Percentiles rank a stretch among this genome's conserved stretches.
These are phyloP conservation scores for Drosophila orosa DNA, from an alignment of 1,140 invertebrate species.

Conservation along the genomic window DNA sequence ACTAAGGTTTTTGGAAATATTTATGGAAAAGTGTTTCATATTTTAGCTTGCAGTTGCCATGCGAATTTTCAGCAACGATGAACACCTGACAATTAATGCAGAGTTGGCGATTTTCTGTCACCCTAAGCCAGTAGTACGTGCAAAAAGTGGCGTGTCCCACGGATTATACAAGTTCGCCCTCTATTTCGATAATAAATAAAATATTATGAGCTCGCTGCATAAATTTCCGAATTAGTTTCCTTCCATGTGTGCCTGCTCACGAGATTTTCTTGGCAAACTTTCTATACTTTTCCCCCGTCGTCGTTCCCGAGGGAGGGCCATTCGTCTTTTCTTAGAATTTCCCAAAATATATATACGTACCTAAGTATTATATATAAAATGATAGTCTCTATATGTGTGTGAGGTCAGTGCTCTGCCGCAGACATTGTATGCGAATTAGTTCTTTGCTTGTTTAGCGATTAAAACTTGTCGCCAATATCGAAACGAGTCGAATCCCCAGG, in stretches of 20 bases:
- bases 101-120: constrained; percentile 22
- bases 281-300: neutral
- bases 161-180: constrained; percentile 35
- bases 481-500: constrained; percentile 5
- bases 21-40: neutral
- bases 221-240: constrained; percentile 47
- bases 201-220: constrained; percentile 29
- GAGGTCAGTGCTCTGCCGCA: constrained; percentile 60
- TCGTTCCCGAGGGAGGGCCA: constrained; percentile 22
- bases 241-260: constrained; percentile 45
- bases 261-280: constrained; percentile 67
- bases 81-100: constrained; percentile 30
- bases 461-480: constrained; percentile 24
- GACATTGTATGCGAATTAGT: constrained; percentile 9
- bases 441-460: constrained; percentile 27
- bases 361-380: constrained; percentile 3
- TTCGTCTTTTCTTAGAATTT: constrained; percentile 48
- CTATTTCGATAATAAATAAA: constrained; percentile 33
- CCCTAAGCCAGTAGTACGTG: constrained; percentile 21
- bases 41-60: constrained; percentile 21
- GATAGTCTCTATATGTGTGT: constrained; percentile 40
- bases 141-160: constrained; percentile 20
- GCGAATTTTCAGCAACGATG: constrained; percentile 12
- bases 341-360: constrained; percentile 7
- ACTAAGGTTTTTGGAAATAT: neutral